Evolutionary conservation across 2,113 vertebrate species (phyloP).

Genomic region (Macrotis lagotis): DNA sequence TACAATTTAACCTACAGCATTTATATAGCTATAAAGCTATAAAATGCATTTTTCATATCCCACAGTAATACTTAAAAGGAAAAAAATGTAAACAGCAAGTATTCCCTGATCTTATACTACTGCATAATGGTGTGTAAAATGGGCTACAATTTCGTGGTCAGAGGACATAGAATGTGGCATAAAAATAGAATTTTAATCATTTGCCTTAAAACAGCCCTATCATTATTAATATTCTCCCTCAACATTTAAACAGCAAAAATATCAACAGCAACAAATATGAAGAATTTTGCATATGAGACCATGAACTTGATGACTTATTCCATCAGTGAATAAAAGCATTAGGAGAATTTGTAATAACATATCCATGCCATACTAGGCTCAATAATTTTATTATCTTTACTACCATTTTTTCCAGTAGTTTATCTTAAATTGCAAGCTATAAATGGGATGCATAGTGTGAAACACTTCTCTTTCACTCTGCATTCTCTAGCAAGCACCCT

Average conservation of each 20-base stretch:
- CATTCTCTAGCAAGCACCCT: constrained; percentile 60
- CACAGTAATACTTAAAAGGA: constrained; percentile 75
- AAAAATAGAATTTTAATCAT: constrained; percentile 63
- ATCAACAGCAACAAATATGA: constrained; percentile 19
- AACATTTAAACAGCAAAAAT: background rate
- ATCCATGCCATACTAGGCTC: constrained; percentile 56
- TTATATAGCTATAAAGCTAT: constrained; percentile 75
- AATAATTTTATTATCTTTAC: constrained; percentile 71
- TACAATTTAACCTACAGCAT: constrained; percentile 75
- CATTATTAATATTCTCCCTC: constrained; percentile 30
- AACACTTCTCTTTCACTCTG: constrained; percentile 60
- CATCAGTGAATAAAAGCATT: background rate
- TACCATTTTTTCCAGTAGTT: constrained; percentile 68
- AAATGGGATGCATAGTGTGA: constrained; percentile 28
- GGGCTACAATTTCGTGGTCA: constrained; percentile 68
- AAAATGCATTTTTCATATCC: constrained; percentile 68
- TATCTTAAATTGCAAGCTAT: constrained; percentile 71
- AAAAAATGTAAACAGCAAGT: constrained; percentile 74
- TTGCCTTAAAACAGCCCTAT: constrained; percentile 61
- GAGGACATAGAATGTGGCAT: constrained; percentile 49
- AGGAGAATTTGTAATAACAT: constrained; percentile 8
- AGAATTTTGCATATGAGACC: constrained; percentile 17
- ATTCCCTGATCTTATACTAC: constrained; percentile 43
- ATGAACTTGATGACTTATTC: constrained; percentile 51
- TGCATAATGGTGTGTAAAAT: constrained; percentile 74